phyloP scores from a whole-genome alignment of 2,797 vertebrate genomes.

The Melanotaenia boesemani region DNA sequence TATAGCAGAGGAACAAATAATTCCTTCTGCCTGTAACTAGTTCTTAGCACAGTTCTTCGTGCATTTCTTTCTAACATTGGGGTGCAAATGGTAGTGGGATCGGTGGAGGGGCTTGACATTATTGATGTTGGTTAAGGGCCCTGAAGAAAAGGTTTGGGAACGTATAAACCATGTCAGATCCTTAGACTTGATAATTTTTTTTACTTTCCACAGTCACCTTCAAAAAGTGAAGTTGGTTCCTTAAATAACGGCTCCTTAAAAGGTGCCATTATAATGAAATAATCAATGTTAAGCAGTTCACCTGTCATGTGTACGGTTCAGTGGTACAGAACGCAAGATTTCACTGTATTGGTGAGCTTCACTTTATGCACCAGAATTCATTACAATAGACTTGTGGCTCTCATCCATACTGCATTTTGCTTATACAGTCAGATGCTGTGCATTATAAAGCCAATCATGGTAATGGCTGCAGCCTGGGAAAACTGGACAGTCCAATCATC shows the following conservation, averaged over 20 bases:
- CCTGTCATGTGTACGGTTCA: slow-evolving; percentile 5
- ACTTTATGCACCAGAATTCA: slow-evolving; percentile 66
- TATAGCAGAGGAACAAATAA: too few species aligned
- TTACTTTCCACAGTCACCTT: background rate
- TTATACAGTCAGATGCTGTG: slow-evolving; percentile 68
- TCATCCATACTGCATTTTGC: slow-evolving; percentile 66
- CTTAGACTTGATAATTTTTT: too few species aligned
- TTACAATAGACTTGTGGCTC: slow-evolving; percentile 65
- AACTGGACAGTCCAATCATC: slow-evolving; percentile 62
- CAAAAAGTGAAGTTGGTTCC: background rate
- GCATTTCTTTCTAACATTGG: too few species aligned
- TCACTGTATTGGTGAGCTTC: slow-evolving; percentile 40
- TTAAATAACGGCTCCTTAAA: background rate
- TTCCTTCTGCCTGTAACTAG: too few species aligned
- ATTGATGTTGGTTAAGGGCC: too few species aligned
- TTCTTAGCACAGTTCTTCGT: too few species aligned
- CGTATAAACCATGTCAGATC: too few species aligned
- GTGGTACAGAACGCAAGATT: slow-evolving; percentile 34
- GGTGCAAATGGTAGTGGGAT: too few species aligned
- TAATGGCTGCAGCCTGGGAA: slow-evolving; percentile 69
- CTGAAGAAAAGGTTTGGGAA: too few species aligned
- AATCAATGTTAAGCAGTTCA: slow-evolving; percentile 16
- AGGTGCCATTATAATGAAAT: background rate
- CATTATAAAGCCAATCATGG: slow-evolving; percentile 68
- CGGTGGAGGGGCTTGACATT: too few species aligned